A percentile compares a stretch with the other conserved stretches of the same genome.
Conservation (phyloP, 1,140 invertebrate species). For the Tenebrio molitor region DNA sequence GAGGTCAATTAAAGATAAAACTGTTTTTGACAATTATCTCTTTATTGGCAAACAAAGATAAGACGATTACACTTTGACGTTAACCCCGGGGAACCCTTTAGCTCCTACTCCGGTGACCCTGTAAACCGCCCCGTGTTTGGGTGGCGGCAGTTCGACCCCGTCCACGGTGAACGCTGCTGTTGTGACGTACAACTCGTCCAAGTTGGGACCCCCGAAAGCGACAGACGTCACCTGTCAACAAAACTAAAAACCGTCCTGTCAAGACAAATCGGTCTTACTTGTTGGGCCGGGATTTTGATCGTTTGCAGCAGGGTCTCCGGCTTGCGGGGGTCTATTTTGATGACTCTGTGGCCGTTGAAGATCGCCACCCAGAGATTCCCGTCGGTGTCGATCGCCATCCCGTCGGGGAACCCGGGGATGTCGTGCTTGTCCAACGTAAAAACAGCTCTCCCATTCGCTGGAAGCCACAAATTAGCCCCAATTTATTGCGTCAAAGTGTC, state of each 20-base stretch:
- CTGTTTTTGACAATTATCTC: too few relatives aligned
- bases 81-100: slow-evolving; percentile 53
- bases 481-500: neutral
- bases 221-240: slow-evolving; percentile 78
- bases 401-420: slow-evolving; percentile 70
- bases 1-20: neutral
- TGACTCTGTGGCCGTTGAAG: slow-evolving; percentile 65
- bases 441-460: slow-evolving; percentile 54
- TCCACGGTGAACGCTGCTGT: slow-evolving; percentile 66
- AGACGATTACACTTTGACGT: slow-evolving; percentile 41
- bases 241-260: neutral
- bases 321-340: slow-evolving; percentile 61
- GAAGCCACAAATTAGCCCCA: neutral
- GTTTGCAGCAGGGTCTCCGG: slow-evolving; percentile 57
- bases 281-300: slow-evolving; percentile 55
- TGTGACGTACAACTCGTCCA: slow-evolving; percentile 84
- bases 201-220: slow-evolving; percentile 82
- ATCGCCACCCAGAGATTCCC: slow-evolving; percentile 76
- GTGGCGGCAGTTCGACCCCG: slow-evolving; percentile 52
- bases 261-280: too few relatives aligned
- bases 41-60: too few relatives aligned
- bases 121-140: slow-evolving; percentile 57
- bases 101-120: slow-evolving; percentile 54
- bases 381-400: slow-evolving; percentile 77
- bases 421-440: slow-evolving; percentile 54